phyloP scores from a whole-genome alignment of 2,113 vertebrate species.

The Tiliqua scincoides region DNA sequence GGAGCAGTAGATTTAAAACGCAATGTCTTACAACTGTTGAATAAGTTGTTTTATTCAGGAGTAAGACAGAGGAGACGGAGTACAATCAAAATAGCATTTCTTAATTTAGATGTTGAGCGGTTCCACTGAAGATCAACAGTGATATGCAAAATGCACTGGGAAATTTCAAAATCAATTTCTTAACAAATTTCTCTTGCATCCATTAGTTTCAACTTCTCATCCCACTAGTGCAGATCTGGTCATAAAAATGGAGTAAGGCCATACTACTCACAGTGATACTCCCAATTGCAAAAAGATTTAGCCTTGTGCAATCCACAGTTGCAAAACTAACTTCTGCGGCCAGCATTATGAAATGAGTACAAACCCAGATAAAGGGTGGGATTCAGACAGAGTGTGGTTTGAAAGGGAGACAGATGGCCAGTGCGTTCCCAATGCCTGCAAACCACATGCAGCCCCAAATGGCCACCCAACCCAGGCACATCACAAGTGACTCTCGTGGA shows the following conservation, averaged over 20 bases:
- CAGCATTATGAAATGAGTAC: not conserved
- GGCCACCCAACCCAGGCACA: not conserved
- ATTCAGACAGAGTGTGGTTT: not conserved
- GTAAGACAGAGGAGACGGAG: not conserved
- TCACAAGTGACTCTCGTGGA: too few relatives aligned
- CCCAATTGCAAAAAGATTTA: not conserved
- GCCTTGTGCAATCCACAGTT: not conserved
- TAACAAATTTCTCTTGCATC: not conserved
- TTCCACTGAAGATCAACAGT: too few relatives aligned
- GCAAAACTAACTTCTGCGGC: not conserved
- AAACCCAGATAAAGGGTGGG: not conserved
- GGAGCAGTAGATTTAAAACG: not conserved
- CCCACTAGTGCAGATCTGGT: not conserved
- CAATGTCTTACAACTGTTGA: not conserved
- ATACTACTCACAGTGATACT: not conserved
- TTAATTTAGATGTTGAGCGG: not conserved
- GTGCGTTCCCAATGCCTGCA: not conserved
- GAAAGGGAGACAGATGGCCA: not conserved
- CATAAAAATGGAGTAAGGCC: not conserved
- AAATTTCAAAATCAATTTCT: not conserved
- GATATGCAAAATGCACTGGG: not conserved
- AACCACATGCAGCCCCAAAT: not conserved
- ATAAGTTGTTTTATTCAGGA: not conserved
- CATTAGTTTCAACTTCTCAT: not conserved
- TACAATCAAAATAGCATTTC: not conserved